Evolutionary conservation across 2,797 vertebrate genomes (phyloP).

Genomic region (Epinephelus malabaricus): DNA sequence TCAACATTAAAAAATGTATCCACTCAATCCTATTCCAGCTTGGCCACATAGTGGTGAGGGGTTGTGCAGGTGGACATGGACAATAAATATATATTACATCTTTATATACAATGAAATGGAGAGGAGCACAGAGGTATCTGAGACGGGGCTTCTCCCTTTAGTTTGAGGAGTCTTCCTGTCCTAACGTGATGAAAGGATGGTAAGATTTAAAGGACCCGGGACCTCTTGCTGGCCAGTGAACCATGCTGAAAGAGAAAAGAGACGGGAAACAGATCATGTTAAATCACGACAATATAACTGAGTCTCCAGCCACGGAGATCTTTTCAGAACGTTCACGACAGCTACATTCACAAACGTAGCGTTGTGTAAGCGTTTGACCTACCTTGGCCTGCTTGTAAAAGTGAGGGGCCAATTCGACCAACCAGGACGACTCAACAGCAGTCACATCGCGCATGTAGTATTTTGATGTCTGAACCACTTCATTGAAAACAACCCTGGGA

Average conservation of each 20-base stretch:
- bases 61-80: constrained; percentile 65
- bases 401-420: constrained; percentile 97
- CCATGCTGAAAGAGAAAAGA: constrained; percentile 87
- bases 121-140: constrained; percentile 73
- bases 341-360: not conserved
- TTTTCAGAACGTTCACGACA: not conserved
- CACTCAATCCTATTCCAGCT: constrained; percentile 53
- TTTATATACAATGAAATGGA: constrained; percentile 79
- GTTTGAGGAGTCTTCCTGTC: constrained; percentile 35
- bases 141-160: constrained; percentile 35
- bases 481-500: constrained; percentile 96
- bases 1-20: constrained; percentile 61
- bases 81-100: constrained; percentile 79
- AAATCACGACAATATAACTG: not conserved
- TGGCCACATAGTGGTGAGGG: constrained; percentile 55
- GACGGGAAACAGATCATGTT: constrained; percentile 6
- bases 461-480: constrained; percentile 96
- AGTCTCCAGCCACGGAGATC: not conserved
- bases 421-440: constrained; percentile 95
- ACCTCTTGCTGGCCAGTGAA: constrained; percentile 94
- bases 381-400: constrained; percentile 99
- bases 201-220: constrained; percentile 89
- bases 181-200: constrained; percentile 29
- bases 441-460: constrained; percentile 99
- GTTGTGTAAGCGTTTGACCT: constrained; percentile 54